Base-by-base conservation (phyloP, 2,888 invertebrate genomes). In the Byasa hedistus region DNA sequence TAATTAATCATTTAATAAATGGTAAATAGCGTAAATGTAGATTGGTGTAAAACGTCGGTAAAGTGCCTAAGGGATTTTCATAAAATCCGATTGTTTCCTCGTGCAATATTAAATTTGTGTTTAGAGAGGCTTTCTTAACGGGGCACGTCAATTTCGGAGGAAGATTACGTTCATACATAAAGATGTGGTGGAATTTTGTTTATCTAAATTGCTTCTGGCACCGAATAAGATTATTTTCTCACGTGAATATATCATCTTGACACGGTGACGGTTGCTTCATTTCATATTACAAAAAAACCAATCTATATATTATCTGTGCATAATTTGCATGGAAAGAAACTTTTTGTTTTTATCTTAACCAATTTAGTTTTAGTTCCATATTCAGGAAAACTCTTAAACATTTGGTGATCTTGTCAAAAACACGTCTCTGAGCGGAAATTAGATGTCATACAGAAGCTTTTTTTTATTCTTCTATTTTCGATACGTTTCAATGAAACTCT, bases 141-240 rank as follows among this genome's bases (percentile, higher is more conserved):
- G 32, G 32, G 39, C 39, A 32, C 56, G 24, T 39, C 51, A 57
- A 60, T 65, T 60, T 44, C 32, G 19, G 21, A 56, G 44, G 44
- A 60, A 60, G 55, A 60, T 72, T 72, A 69, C 68, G 69, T 71
- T 73, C 76, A 76, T 79, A 78, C 79, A 81, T 83, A 82, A 84
- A 81, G 79, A 81, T 79, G 75, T 79, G 79, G 74, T 71, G 78
- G 79, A 82, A 84, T 82, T 80, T 84, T 84, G 83, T 83, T 84
- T 84, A 82, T 83, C 84, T 81, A 83, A 84, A 85, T 83, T 80
- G 83, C 73, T 65, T 75, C 77, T 79, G 82, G 77, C 81, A 19
- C 23, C 36, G 52, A 36, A 58, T 64, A 58, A 58, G 32, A 32
- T 52, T 63, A 39, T 51, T 64, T 64, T 39, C 39, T 39, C 64